These are phyloP conservation scores for Agrochola litura DNA, from an alignment of 2,888 invertebrate species.

Conservation along the genomic window DNA sequence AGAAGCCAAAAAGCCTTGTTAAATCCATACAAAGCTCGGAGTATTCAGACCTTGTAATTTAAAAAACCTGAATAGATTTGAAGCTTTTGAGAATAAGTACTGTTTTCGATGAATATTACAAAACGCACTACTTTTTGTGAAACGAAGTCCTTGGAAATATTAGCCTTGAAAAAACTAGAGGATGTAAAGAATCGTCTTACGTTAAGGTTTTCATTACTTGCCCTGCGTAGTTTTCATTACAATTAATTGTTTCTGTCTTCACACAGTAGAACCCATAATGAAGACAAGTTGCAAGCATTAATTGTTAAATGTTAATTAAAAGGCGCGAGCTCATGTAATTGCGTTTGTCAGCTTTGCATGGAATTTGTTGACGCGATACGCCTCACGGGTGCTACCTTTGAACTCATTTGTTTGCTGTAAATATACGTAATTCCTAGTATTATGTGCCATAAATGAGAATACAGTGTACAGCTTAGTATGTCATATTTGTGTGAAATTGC, in stretches of 20 bases:
- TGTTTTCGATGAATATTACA: not conserved
- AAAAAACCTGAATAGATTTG: not conserved
- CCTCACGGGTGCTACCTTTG: conserved; percentile 27
- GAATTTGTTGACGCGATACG: conserved; percentile 36
- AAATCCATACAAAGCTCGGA: not conserved
- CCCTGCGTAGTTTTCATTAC: conserved; percentile 53
- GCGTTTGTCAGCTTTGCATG: conserved; percentile 38
- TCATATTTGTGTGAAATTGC: conserved; percentile 39
- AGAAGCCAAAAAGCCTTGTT: no score
- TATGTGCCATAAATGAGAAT: conserved; percentile 27
- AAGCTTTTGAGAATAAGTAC: not conserved
- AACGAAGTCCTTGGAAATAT: not conserved
- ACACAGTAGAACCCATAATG: conserved; percentile 51
- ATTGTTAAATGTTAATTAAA: conserved; percentile 64
- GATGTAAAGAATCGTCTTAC: conserved; percentile 11
- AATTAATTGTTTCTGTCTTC: conserved; percentile 51
- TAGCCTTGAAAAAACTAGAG: conserved; percentile 8
- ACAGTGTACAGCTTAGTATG: conserved; percentile 31
- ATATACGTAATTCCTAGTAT: conserved; percentile 22
- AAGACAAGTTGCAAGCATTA: conserved; percentile 58
- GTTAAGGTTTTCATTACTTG: conserved; percentile 30
- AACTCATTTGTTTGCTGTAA: conserved; percentile 36
- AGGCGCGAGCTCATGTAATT: conserved; percentile 46
- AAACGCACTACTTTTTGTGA: not conserved
- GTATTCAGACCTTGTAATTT: not conserved